A percentile compares a stretch with the other conserved stretches of the same genome.
Evolutionary conservation across 92 coral and sea anemone species (phyloP).

Genomic region (Pocillopora grandis): DNA sequence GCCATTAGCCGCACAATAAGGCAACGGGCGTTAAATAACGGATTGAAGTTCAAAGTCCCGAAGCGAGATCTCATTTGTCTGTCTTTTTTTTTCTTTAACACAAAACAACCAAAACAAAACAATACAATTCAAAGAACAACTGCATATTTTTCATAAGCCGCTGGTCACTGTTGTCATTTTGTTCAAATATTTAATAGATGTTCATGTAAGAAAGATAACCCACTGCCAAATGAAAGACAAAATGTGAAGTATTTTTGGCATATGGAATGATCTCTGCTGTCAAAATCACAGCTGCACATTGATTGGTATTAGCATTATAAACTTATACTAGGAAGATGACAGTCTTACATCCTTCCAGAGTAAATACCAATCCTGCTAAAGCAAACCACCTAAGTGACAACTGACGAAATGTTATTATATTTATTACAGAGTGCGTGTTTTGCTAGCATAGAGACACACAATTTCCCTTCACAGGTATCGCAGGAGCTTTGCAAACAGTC

Average conservation of each 20-base stretch:
- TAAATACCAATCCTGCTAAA: no score
- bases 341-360: not conserved
- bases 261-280: not conserved
- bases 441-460: no score
- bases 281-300: not conserved
- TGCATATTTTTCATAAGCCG: no score
- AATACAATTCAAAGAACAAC: no score
- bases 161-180: no score
- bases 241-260: not conserved
- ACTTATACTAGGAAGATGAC: not conserved
- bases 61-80: not conserved
- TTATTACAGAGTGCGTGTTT: no score
- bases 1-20: constrained; percentile 8
- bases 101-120: no score
- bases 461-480: no score
- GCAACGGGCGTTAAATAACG: constrained; percentile 1
- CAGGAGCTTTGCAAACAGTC: no score
- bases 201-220: not conserved
- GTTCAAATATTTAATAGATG: not conserved
- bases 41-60: not conserved
- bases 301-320: not conserved
- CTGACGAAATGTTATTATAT: no score
- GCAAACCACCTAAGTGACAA: no score
- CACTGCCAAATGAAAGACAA: not conserved
- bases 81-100: no score